Percentiles rank a stretch among this genome's conserved stretches.
Conservation (phyloP, 2,113 vertebrate genomes). For the Pelecanus crispus region DNA sequence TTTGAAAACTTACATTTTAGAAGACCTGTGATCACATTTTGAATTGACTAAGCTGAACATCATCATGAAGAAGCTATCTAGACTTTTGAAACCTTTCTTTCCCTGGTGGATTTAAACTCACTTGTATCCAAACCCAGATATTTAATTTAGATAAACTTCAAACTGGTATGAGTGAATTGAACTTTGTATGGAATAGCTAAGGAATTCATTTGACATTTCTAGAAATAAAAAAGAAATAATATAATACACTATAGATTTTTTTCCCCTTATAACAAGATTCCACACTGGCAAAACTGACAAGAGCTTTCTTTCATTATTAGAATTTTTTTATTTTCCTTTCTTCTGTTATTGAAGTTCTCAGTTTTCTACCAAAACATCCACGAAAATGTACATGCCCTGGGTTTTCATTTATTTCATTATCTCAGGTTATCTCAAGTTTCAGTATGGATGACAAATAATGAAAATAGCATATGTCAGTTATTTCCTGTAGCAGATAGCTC, state of each 20-base stretch:
- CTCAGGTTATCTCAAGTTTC: background rate
- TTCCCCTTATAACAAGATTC: background rate
- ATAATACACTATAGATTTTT: background rate
- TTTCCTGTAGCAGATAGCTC: background rate
- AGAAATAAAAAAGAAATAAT: background rate
- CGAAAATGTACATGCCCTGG: background rate
- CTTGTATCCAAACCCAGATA: background rate
- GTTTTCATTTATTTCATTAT: conserved; percentile 22
- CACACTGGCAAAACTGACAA: background rate
- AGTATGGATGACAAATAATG: conserved; percentile 5
- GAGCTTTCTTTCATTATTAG: background rate
- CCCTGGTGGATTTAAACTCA: background rate
- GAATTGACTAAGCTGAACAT: background rate
- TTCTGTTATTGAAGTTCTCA: background rate
- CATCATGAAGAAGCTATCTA: background rate
- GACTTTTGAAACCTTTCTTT: background rate
- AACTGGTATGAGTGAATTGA: background rate
- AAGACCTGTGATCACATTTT: background rate
- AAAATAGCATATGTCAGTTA: conserved; percentile 12
- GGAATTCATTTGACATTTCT: background rate
- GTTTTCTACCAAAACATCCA: background rate
- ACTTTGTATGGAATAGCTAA: background rate
- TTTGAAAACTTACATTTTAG: background rate
- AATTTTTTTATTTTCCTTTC: background rate
- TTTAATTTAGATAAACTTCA: conserved; percentile 43